phyloP scores from a whole-genome alignment of 2,888 invertebrate species.

The Xiphydria camelus region DNA sequence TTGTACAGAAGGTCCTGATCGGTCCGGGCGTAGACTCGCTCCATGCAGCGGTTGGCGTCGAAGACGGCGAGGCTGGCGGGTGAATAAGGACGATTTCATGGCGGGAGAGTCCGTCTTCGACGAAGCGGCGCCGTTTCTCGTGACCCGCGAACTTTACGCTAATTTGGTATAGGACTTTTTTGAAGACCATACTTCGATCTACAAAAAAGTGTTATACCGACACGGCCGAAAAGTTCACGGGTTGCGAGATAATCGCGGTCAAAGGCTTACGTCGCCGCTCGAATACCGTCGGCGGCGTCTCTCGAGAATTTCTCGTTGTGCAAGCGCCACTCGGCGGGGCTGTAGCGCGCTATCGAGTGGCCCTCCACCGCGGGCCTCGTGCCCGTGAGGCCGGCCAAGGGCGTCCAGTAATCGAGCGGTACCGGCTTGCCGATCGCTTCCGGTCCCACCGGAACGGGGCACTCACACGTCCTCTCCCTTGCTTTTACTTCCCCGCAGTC shows the following conservation, averaged over 20 bases:
- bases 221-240: too few species aligned
- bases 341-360: conserved; percentile 73
- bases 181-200: too few species aligned
- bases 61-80: conserved; percentile 25
- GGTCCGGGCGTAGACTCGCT: conserved; percentile 66
- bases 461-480: too few species aligned
- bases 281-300: conserved; percentile 17
- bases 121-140: too few species aligned
- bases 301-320: conserved; percentile 18
- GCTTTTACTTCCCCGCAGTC: too few species aligned
- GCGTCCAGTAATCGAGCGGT: conserved; percentile 64
- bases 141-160: too few species aligned
- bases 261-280: conserved; percentile 19
- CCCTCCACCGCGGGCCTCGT: conserved; percentile 74
- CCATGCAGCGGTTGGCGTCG: conserved; percentile 67
- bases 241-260: too few species aligned
- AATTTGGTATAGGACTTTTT: too few species aligned
- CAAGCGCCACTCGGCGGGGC: conserved; percentile 71
- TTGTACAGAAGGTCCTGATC: conserved; percentile 72
- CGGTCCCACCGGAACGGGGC: conserved; percentile 18
- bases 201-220: too few species aligned
- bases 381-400: conserved; percentile 69
- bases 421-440: too few species aligned
- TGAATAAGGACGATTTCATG: too few species aligned
- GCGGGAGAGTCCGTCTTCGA: too few species aligned